phyloP scores from a whole-genome alignment of 2,797 vertebrate species.

The Chromobotia macracanthus region DNA sequence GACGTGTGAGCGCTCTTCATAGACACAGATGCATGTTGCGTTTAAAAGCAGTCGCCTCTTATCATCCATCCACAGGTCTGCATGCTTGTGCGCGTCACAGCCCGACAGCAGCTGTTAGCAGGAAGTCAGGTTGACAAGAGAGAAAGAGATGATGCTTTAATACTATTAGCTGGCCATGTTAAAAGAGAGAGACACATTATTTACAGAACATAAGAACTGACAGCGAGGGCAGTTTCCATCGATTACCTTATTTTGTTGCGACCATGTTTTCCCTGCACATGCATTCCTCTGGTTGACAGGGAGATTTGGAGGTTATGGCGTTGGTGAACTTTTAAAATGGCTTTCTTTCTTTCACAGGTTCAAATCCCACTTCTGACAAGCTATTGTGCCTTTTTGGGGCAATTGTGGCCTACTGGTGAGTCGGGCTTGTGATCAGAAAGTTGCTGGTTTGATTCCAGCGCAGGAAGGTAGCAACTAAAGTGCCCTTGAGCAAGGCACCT shows the following conservation, averaged over 20 bases:
- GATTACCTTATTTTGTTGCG: constrained; percentile 28
- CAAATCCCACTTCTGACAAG: too few relatives aligned
- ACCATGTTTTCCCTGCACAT: constrained; percentile 14
- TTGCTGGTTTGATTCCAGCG: too few relatives aligned
- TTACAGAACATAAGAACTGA: constrained; percentile 41
- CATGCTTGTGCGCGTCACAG: background rate
- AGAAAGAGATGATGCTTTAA: constrained; percentile 47
- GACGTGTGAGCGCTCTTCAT: background rate
- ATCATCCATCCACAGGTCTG: background rate
- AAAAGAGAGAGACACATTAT: constrained; percentile 22
- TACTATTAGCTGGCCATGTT: constrained; percentile 45
- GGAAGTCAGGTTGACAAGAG: constrained; percentile 41
- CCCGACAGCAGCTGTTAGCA: constrained; percentile 38
- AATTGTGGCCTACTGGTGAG: too few relatives aligned
- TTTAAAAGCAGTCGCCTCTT: background rate
- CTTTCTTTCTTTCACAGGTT: too few relatives aligned
- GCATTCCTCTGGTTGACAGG: background rate
- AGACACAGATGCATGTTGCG: background rate
- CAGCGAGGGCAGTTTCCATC: constrained; percentile 22
- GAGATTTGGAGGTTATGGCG: background rate
- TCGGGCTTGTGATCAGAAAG: too few relatives aligned
- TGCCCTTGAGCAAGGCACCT: too few relatives aligned
- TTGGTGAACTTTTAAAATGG: constrained; percentile 11
- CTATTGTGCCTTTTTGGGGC: too few relatives aligned
- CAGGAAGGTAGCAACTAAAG: too few relatives aligned